phyloP scores from a whole-genome alignment of 1,140 invertebrate genomes.

The Drosophila dunni region DNA sequence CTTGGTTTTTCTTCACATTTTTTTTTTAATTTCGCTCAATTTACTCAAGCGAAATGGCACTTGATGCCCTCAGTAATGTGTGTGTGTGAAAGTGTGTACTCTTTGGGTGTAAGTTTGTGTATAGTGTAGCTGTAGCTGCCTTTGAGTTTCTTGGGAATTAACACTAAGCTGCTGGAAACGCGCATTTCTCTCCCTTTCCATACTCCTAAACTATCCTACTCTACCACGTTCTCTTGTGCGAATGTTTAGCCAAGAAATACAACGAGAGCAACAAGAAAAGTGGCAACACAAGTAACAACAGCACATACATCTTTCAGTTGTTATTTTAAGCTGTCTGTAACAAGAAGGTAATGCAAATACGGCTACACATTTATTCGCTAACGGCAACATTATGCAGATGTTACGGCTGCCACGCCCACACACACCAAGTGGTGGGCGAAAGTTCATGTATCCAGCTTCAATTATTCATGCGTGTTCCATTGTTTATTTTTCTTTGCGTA shows the following conservation, averaged over 20 bases:
- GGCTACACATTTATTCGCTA: conserved; percentile 14
- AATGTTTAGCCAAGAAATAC: conserved; percentile 33
- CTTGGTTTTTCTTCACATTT: not conserved
- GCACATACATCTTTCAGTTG: conserved; percentile 56
- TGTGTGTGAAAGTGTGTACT: conserved; percentile 19
- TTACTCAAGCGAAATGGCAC: conserved; percentile 79
- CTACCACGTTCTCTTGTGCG: conserved; percentile 37
- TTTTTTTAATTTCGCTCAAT: conserved; percentile 71
- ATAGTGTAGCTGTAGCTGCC: conserved; percentile 41
- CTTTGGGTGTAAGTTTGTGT: conserved; percentile 21
- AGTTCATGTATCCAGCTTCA: conserved; percentile 6
- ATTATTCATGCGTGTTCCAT: conserved; percentile 25
- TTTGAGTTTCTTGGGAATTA: conserved; percentile 74
- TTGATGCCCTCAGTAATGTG: conserved; percentile 66
- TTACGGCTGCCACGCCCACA: not conserved
- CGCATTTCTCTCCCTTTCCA: conserved; percentile 11
- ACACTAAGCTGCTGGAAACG: conserved; percentile 66
- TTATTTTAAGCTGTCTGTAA: conserved; percentile 58
- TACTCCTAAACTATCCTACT: not conserved
- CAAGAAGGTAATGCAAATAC: conserved; percentile 66
- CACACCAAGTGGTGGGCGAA: not conserved
- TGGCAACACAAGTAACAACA: conserved; percentile 24
- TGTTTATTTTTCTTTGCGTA: not conserved
- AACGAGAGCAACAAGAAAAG: conserved; percentile 6
- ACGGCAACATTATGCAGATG: conserved; percentile 21